phyloP scores from a whole-genome alignment of 2,113 vertebrate species.

The Seriola aureovittata region DNA sequence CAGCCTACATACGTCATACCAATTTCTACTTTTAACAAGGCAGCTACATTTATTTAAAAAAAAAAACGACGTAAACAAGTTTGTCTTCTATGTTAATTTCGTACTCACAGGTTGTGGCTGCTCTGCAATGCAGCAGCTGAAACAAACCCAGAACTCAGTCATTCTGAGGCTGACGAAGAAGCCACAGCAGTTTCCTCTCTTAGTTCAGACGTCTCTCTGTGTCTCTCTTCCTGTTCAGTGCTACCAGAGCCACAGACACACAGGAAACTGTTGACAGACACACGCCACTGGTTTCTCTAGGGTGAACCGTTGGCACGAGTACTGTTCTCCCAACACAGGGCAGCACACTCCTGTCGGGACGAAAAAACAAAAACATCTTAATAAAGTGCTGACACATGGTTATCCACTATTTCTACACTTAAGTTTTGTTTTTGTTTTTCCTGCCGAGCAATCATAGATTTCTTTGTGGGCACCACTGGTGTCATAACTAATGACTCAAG shows the following conservation, averaged over 20 bases:
- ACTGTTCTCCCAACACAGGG: constrained; percentile 28
- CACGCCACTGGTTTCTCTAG: constrained; percentile 48
- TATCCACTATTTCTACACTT: background rate
- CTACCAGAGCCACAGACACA: constrained; percentile 67
- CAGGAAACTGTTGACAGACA: constrained; percentile 70
- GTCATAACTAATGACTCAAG: background rate
- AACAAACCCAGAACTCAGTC: constrained; percentile 91
- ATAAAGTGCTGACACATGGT: background rate
- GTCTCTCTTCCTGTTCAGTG: constrained; percentile 79
- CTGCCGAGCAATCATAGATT: background rate
- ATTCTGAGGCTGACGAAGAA: constrained; percentile 81
- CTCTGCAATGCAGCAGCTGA: constrained; percentile 89
- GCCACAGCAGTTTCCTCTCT: constrained; percentile 80
- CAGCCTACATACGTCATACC: background rate
- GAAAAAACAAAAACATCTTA: background rate
- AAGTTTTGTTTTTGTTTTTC: background rate
- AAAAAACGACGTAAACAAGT: constrained; percentile 14
- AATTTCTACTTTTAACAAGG: background rate
- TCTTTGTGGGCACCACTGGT: background rate
- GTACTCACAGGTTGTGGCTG: constrained; percentile 91
- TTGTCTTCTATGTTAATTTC: constrained; percentile 1
- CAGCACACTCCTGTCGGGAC: constrained; percentile 52
- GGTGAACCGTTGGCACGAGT: constrained; percentile 40
- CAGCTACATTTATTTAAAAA: background rate
- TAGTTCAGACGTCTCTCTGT: constrained; percentile 58